Conservation (phyloP, 2,888 invertebrate genomes). For the Drepanosiphum platanoidis region DNA sequence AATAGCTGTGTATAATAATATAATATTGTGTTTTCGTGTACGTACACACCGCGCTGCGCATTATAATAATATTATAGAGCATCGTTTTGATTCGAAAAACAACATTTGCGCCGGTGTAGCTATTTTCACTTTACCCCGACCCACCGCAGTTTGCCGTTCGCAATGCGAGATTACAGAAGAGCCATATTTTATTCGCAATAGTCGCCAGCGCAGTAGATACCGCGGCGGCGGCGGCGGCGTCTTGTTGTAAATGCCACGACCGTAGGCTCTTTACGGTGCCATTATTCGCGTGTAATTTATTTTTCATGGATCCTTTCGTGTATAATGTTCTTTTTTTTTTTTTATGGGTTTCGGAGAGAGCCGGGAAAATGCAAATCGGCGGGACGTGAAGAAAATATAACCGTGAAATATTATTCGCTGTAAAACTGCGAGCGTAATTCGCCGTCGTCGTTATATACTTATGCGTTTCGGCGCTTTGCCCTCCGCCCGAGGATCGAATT, state of each 20-base stretch:
- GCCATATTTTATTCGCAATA: conserved; percentile 53
- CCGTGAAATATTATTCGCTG: conserved; percentile 60
- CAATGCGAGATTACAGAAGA: conserved; percentile 31
- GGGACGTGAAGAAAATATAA: conserved; percentile 53
- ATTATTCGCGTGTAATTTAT: conserved; percentile 59
- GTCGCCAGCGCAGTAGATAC: background rate
- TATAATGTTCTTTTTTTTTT: conserved; percentile 46
- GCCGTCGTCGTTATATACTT: too few relatives aligned
- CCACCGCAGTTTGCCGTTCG: background rate
- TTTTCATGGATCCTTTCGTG: conserved; percentile 56
- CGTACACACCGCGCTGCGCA: background rate
- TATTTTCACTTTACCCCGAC: conserved; percentile 43
- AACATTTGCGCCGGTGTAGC: background rate
- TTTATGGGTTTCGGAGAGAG: conserved; percentile 16
- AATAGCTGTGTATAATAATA: background rate
- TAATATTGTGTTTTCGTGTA: background rate
- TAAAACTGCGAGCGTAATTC: conserved; percentile 54
- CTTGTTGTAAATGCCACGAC: conserved; percentile 53
- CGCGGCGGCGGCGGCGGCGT: background rate
- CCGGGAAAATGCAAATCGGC: conserved; percentile 56
- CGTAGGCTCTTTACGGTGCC: conserved; percentile 53
- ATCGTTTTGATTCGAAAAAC: conserved; percentile 5
- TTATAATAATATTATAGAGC: background rate
- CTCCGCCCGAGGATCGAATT: too few relatives aligned
- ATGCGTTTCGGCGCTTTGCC: conserved; percentile 7